Evolutionary conservation across 2,113 vertebrate genomes (phyloP).

Genomic region (Gopherus evgoodei): DNA sequence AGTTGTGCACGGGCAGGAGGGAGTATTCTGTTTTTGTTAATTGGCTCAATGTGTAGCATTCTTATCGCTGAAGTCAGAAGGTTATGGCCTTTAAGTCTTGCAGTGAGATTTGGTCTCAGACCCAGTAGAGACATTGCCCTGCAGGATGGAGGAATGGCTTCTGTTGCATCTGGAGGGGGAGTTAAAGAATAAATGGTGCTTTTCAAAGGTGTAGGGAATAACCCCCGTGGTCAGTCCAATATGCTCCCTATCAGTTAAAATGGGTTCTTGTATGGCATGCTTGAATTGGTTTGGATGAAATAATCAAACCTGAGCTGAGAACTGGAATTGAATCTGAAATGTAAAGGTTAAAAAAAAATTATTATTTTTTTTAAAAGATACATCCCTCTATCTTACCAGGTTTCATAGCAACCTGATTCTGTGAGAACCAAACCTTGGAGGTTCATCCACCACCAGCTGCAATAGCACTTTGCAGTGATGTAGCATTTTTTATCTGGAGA

Average conservation of each 20-base stretch:
- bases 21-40: slow-evolving; percentile 30
- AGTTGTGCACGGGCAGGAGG: accelerated
- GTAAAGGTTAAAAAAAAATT: background rate
- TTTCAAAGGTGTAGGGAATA: background rate
- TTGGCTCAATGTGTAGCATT: background rate
- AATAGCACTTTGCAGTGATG: background rate
- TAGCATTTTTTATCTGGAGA: background rate
- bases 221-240: background rate
- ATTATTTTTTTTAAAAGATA: no score
- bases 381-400: background rate
- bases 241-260: background rate
- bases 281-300: background rate
- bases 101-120: background rate
- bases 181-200: background rate
- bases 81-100: background rate
- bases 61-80: slow-evolving; percentile 30
- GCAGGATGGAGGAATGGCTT: background rate
- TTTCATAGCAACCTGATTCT: background rate
- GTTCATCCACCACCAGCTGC: background rate
- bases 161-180: background rate
- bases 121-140: background rate
- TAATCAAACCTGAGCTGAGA: background rate
- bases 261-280: background rate
- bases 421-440: background rate
- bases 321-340: background rate